Base-by-base conservation (phyloP, 2,113 vertebrate species). In the Brachyhypopomus gauderio region DNA sequence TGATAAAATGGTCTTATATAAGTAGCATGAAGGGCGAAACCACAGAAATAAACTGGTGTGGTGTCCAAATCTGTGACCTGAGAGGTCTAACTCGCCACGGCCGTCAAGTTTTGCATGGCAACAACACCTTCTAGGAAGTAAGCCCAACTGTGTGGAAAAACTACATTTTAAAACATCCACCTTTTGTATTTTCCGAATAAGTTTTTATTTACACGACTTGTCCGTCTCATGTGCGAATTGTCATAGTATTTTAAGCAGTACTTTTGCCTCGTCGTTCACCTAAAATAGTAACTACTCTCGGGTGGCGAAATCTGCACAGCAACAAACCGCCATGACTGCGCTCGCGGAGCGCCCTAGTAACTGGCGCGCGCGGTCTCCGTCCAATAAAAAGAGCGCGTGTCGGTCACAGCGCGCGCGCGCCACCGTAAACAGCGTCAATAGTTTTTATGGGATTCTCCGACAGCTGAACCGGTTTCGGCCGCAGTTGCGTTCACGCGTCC, bases 311-410 rank as follows among this genome's bases (percentile, higher is more conserved):
- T 86, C 86, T 88, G 85, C 84, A 85, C 86, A 63, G 84, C 84
- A 88, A 88, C 84, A 88, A 70, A 83, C 72, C 71, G 76, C 84
- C 84, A 83, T 67, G 78, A 87, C 72, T 71, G 79, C 77, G 70
- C 75, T 86, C 67, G 27, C n/a, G 17, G 73, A 79, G 84, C 81
- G 41, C 85, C 83, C 70, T 85, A 59, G 86, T 78, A 86, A 84
- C 86, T 88, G 85, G 86, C 85, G 86, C 85, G 85, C 84, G 81
- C 84, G 41, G 78, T 82, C 84, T 84, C 79, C 79, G 66, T 72
- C 86, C 86, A 85, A 87, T 84, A 79, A 81, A 81, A 72, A 84
- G 69, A 67, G 73, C 82, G 67, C 76, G 82, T 60, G 25, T 66
- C 59, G 60, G 64, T 52, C 60, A 70, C 23, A 27, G 63, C 55